Evolutionary conservation across 2,113 vertebrate genomes (phyloP), one percentile per base, ranked within the genome.

Genomic region (Ailuropoda melanoleuca): DNA sequence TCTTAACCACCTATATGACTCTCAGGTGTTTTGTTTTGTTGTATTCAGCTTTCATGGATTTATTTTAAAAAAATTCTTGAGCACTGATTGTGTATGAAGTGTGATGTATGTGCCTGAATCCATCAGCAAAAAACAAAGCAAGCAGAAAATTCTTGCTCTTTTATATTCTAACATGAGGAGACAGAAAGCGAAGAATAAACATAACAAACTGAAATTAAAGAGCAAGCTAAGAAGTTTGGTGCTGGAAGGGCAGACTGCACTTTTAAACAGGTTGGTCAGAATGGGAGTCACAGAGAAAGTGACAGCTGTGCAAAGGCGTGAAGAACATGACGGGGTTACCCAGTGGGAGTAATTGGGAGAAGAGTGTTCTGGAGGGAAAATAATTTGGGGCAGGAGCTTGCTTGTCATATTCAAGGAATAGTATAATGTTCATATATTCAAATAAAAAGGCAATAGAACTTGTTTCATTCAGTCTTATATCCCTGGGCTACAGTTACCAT

Each of bases 41-140:
- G 12, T 17, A 39, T 82, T 95, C 62, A 68, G 5, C 4, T 48
- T 96, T 89, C 64, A 90, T 50, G 81, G 11, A 90, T 48, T 91
- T 90, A 66, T 62, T n/a, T 94, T 84, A 4, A 48, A 74, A 68
- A 87, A 83, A 31, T 15, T 55, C 17, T 12, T 84, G 39, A 95
- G 46, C 2, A 89, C 34, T 12, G 21, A 48, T 48, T 82, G 24
- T 56, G 4, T 62, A 8, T 75, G 46, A 86, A 94, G 8, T 58
- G 13, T 7, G 64, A 9, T 58, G 53, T 60, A 37, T 26, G 15
- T 62, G 26, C 18, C 89, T 81, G 10, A 34, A 88, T 58, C 50
- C 15, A 48, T 80, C 23, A 70, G n/a, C 77, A 84, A 95, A 72
- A 84, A 95, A 64, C 39, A 95, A 86, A 86, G 92, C 9, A 94